A percentile compares a stretch with the other conserved stretches of the same genome.
phyloP scores from a whole-genome alignment of 2,113 vertebrate species.

The Synodontis membranacea region DNA sequence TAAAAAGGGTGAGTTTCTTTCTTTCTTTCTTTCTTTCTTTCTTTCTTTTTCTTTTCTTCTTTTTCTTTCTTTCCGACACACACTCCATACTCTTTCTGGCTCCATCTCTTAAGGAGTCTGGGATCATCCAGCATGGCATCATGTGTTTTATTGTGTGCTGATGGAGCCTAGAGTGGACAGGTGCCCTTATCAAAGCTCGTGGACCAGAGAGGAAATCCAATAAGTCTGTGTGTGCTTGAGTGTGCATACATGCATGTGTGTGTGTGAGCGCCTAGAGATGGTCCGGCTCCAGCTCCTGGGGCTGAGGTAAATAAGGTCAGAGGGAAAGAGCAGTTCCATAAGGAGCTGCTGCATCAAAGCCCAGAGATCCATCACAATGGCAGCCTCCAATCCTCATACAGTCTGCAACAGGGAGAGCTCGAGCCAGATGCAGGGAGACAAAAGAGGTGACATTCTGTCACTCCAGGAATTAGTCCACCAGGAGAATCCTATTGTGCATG shows the following conservation, averaged over 20 bases:
- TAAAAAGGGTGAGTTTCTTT: constrained; percentile 31
- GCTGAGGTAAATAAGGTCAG: constrained; percentile 69
- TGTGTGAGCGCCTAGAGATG: constrained; percentile 48
- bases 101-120: constrained; percentile 2
- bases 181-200: constrained; percentile 72
- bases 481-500: constrained; percentile 23
- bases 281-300: constrained; percentile 58
- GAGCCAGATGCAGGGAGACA: constrained; percentile 19
- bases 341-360: constrained; percentile 49
- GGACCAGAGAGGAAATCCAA: constrained; percentile 50
- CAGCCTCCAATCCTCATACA: constrained; percentile 35
- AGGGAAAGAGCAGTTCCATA: constrained; percentile 71
- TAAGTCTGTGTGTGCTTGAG: constrained; percentile 50
- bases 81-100: background rate
- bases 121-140: constrained; percentile 64
- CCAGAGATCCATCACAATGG: constrained; percentile 54
- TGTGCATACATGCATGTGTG: constrained; percentile 23
- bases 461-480: constrained; percentile 25
- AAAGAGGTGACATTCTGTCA: constrained; percentile 28
- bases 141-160: constrained; percentile 71
- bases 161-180: constrained; percentile 74
- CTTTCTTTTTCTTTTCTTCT: background rate
- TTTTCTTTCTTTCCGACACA: background rate
- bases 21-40: background rate
- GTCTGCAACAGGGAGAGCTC: background rate